These are phyloP conservation scores for Caenorhabditis sp. DNA, from an alignment of 2,888 invertebrate genomes.

Conservation along the genomic window DNA sequence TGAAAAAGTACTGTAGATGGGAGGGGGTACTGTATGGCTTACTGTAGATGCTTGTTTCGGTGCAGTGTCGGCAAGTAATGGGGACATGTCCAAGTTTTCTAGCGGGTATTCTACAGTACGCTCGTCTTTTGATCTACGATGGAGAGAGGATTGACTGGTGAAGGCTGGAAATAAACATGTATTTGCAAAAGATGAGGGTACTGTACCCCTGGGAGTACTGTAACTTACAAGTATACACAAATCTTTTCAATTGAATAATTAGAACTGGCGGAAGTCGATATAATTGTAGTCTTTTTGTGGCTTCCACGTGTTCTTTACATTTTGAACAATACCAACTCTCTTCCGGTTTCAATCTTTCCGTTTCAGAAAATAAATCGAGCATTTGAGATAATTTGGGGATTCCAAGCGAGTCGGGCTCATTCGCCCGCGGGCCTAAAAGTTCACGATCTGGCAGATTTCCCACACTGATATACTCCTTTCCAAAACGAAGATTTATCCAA, in stretches of 20 bases:
- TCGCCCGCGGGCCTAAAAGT: neutral
- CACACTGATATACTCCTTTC: constrained; percentile 72
- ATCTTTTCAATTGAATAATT: constrained; percentile 72
- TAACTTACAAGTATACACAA: constrained; percentile 70
- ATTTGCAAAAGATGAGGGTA: too few species aligned
- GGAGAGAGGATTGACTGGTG: constrained; percentile 42
- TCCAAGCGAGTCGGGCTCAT: neutral
- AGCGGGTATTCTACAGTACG: constrained; percentile 66
- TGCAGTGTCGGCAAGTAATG: constrained; percentile 52
- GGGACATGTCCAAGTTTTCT: constrained; percentile 53
- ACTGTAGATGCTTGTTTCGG: constrained; percentile 55
- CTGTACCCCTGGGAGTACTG: too few species aligned
- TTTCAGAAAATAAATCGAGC: constrained; percentile 73
- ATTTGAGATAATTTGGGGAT: constrained; percentile 45
- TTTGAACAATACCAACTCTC: constrained; percentile 73
- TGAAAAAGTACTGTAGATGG: too few species aligned
- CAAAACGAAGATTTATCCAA: constrained; percentile 73
- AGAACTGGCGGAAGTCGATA: constrained; percentile 71
- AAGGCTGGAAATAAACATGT: constrained; percentile 21
- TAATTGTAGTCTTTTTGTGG: constrained; percentile 71
- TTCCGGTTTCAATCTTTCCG: constrained; percentile 74
- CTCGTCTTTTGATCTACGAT: constrained; percentile 61
- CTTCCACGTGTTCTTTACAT: constrained; percentile 70
- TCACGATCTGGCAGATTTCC: constrained; percentile 56
- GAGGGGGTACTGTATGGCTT: neutral